Base-by-base conservation (phyloP, 2,888 invertebrate species). In the Hartigia nigra region DNA sequence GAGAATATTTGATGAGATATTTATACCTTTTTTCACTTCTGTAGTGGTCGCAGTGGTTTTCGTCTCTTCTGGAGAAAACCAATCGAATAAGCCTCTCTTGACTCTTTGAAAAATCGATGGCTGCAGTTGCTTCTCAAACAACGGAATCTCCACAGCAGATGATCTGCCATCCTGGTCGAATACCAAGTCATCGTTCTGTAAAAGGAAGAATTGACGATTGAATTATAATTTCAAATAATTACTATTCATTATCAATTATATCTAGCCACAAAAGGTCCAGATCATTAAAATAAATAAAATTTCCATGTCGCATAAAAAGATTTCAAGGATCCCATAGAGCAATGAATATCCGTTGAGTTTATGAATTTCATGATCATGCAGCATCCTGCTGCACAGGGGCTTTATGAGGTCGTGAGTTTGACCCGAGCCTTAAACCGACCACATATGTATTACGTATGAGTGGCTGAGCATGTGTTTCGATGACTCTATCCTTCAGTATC, bases 71-170 rank as follows among this genome's bases (percentile, higher is more conserved):
- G 80, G 76, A 1, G 35, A 77, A 0, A 5, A 80, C 31, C 82
- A 82, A 77, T 84, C 82, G 1, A 82, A 86, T 2, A 89, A 1
- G 0, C 86, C 84, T 79, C 92, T 86, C 84, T 91, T 93, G 86
- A 93, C 88, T 82, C 92, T 92, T 78, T 91, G 91, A 72, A 93
- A 85, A 1, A 89, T 11, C 0, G 89, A 87, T 14, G 84, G 81
- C 0, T 85, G 84, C 4, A 84, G 82, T 12, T 86, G 84, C 32
- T 78, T 86, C 70, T 88, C 87, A 77, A 90, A 87, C 75, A 83
- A 69, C 4, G 88, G 86, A 4, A 81, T 74, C 72, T 87, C 85
- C 69, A 79, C 81, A 69, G 79, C 76, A 12, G 84, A 77, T 77
- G 84, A 81, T 74, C 84, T 87, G 76, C 84, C 87, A 74, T 90